Evolutionary conservation across 2,797 vertebrate species (phyloP).

Genomic region (Acanthurus tractus): DNA sequence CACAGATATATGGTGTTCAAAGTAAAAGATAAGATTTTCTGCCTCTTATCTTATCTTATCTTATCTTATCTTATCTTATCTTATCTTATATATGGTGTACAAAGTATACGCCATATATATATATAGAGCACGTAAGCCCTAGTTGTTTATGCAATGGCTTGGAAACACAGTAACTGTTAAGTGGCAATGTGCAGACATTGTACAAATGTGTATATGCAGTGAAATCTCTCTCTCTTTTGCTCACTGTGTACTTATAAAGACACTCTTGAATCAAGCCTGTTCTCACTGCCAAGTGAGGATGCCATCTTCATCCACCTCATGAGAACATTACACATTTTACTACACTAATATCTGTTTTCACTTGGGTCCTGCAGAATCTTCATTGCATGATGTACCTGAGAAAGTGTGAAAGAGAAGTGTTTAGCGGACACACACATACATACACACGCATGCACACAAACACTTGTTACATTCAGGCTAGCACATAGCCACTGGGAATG

Average conservation of each 20-base stretch:
- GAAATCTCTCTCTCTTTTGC: too few species aligned
- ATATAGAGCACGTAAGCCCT: too few species aligned
- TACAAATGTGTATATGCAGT: too few species aligned
- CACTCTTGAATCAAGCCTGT: neutral
- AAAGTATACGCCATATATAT: too few species aligned
- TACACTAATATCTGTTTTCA: neutral
- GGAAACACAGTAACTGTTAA: too few species aligned
- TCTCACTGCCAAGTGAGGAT: neutral
- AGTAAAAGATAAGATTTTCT: too few species aligned
- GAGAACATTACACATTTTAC: neutral
- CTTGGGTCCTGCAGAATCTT: neutral
- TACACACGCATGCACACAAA: neutral
- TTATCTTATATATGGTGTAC: too few species aligned
- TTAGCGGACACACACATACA: neutral
- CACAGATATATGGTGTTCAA: too few species aligned
- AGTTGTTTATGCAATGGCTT: too few species aligned
- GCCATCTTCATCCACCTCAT: neutral
- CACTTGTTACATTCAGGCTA: neutral
- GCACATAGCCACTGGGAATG: constrained; percentile 3
- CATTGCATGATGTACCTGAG: neutral
- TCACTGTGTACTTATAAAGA: neutral
- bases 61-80: too few species aligned
- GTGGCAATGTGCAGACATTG: too few species aligned
- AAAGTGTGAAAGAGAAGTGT: neutral
- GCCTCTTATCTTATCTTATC: too few species aligned